These are phyloP conservation scores for Fukomys damarensis DNA, from an alignment of 2,113 vertebrate genomes.

Conservation along the genomic window DNA sequence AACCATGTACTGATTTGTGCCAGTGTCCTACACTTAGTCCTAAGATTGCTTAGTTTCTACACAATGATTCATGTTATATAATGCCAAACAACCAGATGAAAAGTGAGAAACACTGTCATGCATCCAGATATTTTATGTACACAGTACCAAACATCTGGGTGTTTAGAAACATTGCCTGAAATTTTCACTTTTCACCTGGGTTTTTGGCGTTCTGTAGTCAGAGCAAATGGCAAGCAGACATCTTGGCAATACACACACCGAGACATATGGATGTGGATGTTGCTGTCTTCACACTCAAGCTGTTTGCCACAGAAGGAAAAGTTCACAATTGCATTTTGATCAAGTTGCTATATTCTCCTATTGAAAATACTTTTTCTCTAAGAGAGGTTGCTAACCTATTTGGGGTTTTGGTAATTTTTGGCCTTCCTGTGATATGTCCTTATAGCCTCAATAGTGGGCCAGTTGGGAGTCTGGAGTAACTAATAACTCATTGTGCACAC, in stretches of 20 bases:
- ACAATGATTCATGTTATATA: neutral
- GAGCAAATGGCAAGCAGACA: slow-evolving; percentile 73
- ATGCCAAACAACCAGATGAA: slow-evolving; percentile 50
- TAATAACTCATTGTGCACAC: neutral
- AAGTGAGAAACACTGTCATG: slow-evolving; percentile 29
- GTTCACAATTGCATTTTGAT: slow-evolving; percentile 71
- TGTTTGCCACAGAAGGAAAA: slow-evolving; percentile 73
- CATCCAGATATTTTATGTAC: slow-evolving; percentile 47
- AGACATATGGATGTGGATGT: slow-evolving; percentile 71
- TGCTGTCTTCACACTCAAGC: slow-evolving; percentile 64
- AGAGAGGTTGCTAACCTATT: neutral
- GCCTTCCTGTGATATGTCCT: neutral
- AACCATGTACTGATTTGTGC: neutral
- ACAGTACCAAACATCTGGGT: slow-evolving; percentile 74
- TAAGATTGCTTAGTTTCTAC: neutral
- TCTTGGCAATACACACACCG: slow-evolving; percentile 56
- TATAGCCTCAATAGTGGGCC: neutral
- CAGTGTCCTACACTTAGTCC: neutral
- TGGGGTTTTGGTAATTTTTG: neutral
- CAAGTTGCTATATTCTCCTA: slow-evolving; percentile 53
- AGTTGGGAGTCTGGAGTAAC: neutral
- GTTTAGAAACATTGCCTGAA: slow-evolving; percentile 71
- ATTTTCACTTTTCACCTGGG: slow-evolving; percentile 75
- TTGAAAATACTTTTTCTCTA: slow-evolving; percentile 25
- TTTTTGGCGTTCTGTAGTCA: slow-evolving; percentile 57